Percentiles rank a stretch among this genome's conserved stretches.
phyloP scores from a whole-genome alignment of 2,888 invertebrate genomes.

The Zeuzera pyrina region DNA sequence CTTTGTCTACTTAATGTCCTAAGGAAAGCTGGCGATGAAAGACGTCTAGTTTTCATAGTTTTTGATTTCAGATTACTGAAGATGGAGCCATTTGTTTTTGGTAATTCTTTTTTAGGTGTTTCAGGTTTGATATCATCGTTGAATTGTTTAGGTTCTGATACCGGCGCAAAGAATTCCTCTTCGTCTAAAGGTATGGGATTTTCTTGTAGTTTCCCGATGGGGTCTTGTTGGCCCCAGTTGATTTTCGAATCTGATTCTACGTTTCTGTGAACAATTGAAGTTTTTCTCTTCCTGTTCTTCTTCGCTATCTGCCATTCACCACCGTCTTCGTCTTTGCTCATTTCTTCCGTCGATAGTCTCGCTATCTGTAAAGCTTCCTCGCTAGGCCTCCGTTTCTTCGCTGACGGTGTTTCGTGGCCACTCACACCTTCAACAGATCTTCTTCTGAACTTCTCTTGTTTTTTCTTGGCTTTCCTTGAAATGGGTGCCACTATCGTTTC shows the following conservation, averaged over 20 bases:
- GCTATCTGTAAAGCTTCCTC: conserved; percentile 79
- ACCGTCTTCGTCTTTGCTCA: conserved; percentile 60
- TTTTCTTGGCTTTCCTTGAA: conserved; percentile 45
- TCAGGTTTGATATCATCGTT: conserved; percentile 23
- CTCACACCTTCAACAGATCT: conserved; percentile 78
- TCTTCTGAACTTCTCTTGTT: conserved; percentile 62
- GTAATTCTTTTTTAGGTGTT: conserved; percentile 35
- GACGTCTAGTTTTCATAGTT: conserved; percentile 63
- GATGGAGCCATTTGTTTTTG: conserved; percentile 63
- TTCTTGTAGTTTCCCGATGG: conserved; percentile 53
- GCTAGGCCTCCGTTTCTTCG: conserved; percentile 79
- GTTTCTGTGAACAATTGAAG: conserved; percentile 48
- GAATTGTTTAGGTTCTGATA: conserved; percentile 56
- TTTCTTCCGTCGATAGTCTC: conserved; percentile 73
- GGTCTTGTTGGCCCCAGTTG: conserved; percentile 41
- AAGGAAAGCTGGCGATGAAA: conserved; percentile 75
- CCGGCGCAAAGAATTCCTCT: conserved; percentile 66
- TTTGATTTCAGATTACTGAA: conserved; percentile 61
- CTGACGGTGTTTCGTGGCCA: conserved; percentile 65
- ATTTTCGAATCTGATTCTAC: conserved; percentile 49
- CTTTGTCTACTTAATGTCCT: conserved; percentile 71
- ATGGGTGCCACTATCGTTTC: conserved; percentile 37
- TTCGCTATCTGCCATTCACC: conserved; percentile 62
- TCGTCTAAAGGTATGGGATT: conserved; percentile 72
- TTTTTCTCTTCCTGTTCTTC: conserved; percentile 65